A percentile compares a stretch with the other conserved stretches of the same genome.
These are phyloP conservation scores for Pipistrellus kuhlii DNA, from an alignment of 2,797 vertebrate species.

Conservation along the genomic window DNA sequence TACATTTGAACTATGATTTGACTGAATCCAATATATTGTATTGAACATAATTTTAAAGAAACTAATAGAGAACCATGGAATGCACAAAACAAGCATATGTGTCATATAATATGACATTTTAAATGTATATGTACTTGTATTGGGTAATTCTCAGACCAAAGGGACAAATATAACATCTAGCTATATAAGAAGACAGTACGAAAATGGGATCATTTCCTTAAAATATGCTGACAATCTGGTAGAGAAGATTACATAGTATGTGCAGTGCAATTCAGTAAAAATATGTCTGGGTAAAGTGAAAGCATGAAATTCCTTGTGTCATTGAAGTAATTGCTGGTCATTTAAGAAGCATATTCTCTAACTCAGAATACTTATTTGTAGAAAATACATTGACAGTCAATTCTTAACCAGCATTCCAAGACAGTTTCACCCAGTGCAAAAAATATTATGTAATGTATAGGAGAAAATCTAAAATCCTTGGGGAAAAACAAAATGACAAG, in stretches of 20 bases:
- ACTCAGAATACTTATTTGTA: background rate
- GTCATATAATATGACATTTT: background rate
- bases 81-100: background rate
- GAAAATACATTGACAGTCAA: background rate
- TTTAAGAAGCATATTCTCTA: background rate
- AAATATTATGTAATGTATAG: background rate
- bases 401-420: background rate
- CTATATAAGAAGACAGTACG: background rate
- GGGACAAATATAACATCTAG: background rate
- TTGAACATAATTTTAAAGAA: background rate
- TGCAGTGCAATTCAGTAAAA: constrained; percentile 19
- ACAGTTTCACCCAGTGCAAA: background rate
- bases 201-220: background rate
- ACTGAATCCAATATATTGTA: background rate
- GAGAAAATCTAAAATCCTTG: background rate
- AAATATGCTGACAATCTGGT: background rate
- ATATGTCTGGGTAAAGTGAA: background rate
- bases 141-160: background rate
- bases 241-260: background rate
- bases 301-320: background rate
- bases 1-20: background rate
- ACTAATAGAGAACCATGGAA: background rate
- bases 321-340: background rate
- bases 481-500: background rate
- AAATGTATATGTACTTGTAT: background rate